phyloP scores from a whole-genome alignment of 2,113 vertebrate species.

The Plotosus lineatus region DNA sequence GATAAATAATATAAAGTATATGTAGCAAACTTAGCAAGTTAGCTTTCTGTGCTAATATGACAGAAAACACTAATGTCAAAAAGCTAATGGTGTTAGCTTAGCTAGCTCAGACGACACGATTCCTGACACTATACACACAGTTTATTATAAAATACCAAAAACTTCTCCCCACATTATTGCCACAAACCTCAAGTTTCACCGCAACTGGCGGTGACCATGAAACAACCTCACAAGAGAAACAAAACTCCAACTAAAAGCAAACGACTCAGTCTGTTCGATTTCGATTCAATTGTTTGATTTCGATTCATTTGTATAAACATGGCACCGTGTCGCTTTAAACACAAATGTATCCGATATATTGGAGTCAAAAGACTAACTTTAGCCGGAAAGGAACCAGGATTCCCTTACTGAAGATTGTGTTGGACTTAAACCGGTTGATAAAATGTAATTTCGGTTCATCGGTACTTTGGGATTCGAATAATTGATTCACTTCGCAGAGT shows the following conservation, averaged over 20 bases:
- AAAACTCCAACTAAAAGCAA: neutral
- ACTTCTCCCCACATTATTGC: neutral
- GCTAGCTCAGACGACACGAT: neutral
- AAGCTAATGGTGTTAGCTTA: neutral
- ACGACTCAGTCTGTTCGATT: neutral
- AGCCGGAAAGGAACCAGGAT: neutral
- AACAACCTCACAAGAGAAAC: neutral
- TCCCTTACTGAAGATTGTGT: neutral
- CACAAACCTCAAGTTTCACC: slow-evolving; percentile 34
- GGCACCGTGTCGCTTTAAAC: neutral
- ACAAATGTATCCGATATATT: neutral
- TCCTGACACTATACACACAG: neutral
- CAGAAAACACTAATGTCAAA: neutral
- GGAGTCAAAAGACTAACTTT: neutral
- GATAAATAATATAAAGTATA: neutral
- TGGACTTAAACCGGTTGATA: neutral
- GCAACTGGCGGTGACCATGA: neutral
- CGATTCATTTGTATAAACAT: neutral
- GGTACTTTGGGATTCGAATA: neutral
- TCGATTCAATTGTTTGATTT: neutral
- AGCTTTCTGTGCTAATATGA: neutral
- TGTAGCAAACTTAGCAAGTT: neutral
- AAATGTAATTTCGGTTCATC: neutral
- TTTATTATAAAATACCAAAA: neutral
- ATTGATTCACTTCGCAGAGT: neutral